Evolutionary conservation across 2,113 vertebrate genomes (phyloP), one percentile per base, ranked within the genome.

Genomic region (Nannobrachium achirus): DNA sequence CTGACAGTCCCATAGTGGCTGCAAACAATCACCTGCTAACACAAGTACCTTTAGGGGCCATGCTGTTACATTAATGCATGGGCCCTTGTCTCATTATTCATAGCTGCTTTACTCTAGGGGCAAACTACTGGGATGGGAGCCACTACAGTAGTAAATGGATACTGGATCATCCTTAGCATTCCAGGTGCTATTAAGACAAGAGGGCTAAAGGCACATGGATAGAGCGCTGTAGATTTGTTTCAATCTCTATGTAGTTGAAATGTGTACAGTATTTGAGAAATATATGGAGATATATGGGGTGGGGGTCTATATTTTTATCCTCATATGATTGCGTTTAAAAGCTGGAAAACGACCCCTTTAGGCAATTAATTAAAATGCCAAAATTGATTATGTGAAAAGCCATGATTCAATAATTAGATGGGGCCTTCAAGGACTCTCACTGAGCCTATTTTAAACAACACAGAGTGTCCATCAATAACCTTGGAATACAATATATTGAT

Each of bases 41-140:
- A 71, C 69, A 38, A 44, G 51, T 58, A 78, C 84, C 86, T 91
- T 89, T 51, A 80, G 89, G 88, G 86, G 78, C 81, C 42, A 7
- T 51, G 67, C 81, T 88, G 75, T 70, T 89, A 84, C 91, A 91
- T 92, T 91, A 91, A 91, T 92, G 86, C 89, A 90, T 83, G 71
- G 71, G 63, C 78, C 74, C 76, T 69, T 69, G 69, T 81, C 89
- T 89, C 88, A 91, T 92, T 93, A 89, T 92, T 92, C 87, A 91
- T 85, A 79, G 76, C 69, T 61, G 78, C 75, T 85, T 82, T 78
- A 77, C 88, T 86, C 70, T 76, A 73, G 85, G 85, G 87, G 83
- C 53, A 81, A 75, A 68, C 81, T 63, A 66, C 75, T 82, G 80
- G 73, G 82, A 84, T 73, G 69, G 44, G 66, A 79, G 86, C 83